phyloP scores from a whole-genome alignment of 1,140 invertebrate species.

The Drosophila albomicans region DNA sequence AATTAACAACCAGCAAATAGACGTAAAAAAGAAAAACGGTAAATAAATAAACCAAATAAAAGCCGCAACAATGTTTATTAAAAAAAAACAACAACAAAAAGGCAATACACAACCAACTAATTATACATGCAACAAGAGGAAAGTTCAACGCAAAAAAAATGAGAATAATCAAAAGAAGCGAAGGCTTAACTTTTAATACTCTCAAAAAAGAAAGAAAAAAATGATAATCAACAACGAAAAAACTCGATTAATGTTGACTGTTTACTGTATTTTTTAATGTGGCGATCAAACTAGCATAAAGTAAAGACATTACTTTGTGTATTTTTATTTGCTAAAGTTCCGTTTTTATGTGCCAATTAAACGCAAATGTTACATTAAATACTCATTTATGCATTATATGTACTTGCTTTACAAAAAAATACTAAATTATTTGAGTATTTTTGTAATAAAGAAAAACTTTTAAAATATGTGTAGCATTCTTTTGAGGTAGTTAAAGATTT shows the following conservation, averaged over 20 bases:
- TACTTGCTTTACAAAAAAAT: no score
- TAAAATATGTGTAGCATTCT: no score
- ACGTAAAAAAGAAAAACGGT: constrained; percentile 33
- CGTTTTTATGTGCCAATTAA: not conserved
- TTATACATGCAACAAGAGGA: constrained; percentile 66
- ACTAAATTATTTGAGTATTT: no score
- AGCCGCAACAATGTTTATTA: constrained; percentile 53
- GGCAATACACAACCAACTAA: constrained; percentile 75
- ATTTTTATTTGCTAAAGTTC: not conserved
- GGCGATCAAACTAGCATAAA: no score
- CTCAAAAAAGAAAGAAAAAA: constrained; percentile 1
- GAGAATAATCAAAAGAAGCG: constrained; percentile 3
- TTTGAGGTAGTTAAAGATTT: no score
- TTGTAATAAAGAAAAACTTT: no score
- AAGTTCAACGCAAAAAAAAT: constrained; percentile 25
- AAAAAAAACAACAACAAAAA: constrained; percentile 34
- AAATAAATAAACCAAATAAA: constrained; percentile 71
- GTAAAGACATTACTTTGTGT: not conserved
- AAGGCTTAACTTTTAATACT: constrained; percentile 21
- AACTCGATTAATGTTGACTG: no score
- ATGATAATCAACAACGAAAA: not conserved
- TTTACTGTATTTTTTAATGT: no score
- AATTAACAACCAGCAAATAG: constrained; percentile 56
- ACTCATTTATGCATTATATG: no score
- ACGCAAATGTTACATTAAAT: not conserved